Base-by-base conservation (phyloP, 2,113 vertebrate genomes). In the Phalacrocorax pelagicus region DNA sequence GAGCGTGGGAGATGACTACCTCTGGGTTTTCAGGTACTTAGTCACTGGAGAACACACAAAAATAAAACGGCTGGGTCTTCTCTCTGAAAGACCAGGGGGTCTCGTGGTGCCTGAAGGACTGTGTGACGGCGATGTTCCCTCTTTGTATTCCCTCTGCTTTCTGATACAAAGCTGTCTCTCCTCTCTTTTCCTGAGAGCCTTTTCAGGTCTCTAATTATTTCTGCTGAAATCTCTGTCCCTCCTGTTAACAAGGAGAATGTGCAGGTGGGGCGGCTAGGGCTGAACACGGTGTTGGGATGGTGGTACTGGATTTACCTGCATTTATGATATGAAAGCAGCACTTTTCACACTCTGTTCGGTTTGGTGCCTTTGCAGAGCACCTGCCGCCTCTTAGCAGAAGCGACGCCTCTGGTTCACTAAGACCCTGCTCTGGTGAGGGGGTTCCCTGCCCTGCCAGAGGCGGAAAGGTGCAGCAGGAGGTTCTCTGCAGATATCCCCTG, bases 321-420 rank as follows among this genome's bases (percentile, higher is more conserved):
- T 44, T 47, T 40, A 14, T 7, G 42, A 2, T 2, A 15, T 2
- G 5, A 34, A 52, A 57, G 16, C 51, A 16, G 22, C 58, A 2
- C 19, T 22, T 44, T 5, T 21, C 58, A 18, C 1, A 3, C 27
- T 26, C 5, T 49, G 65, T 15, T 8, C 1, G 0, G 12, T 19
- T 32, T 4, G 29, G 51, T 55, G n/a, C 36, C 17, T 51, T 19
- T 17, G 32, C 49, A 55, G 65, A 54, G 15, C 32, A 17, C 27
- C 30, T 49, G 44, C 46, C 52, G 4, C 1, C 34, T 20, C 15
- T 6, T 14, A 26, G 29, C 13, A 15, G 57, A 26, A 44, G 32
- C 23, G 9, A 21, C 36, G 8, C 11, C 27, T 38, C 46, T 5
- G 52, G 5, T 11, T 44, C 36, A 12, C 38, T 7, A 19, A 19